Evolutionary conservation across 2,113 vertebrate species (phyloP), one percentile per base, ranked within the genome.

Genomic region (Eublepharis macularius): DNA sequence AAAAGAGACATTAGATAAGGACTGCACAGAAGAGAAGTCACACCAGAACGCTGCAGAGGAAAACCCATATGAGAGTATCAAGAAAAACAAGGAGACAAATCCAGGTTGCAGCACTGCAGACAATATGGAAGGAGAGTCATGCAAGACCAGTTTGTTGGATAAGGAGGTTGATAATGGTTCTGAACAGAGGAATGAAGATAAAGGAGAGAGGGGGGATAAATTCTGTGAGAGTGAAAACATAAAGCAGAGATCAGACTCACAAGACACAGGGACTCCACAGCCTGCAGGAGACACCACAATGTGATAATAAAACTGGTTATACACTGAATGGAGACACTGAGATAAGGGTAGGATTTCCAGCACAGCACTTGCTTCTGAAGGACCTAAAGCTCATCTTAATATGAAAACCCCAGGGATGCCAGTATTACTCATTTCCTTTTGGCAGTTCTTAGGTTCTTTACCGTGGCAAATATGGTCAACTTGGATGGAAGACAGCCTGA

Each of bases 341-440:
- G 94, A 95, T 96, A 92, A 92, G 95, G 17, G 1, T 1, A 74
- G 43, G 0, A 2, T 43, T 76, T 82, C 76, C 49, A 88, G 43
- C 9, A 0, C 43, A 73, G 12, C n/a, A 32, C 12, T 57, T 57
- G 21, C 83, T 90, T 66, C 79, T 81, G 45, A 90, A 89, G 83
- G 80, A 89, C 7, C 43, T 24, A 41, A 82, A 51, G 36, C 63
- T 57, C 17, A 60, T 49, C 85, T 80, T 34, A 77, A 87, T 81
- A 86, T 80, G 60, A 73, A 89, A 90, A 92, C 24, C 54, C 39
- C 79, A 83, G 51, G 7, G 77, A 39, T 86, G 77, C 57, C 39
- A 41, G 26, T 83, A 32, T 83, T 79, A 60, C 19, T 36, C 6
- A 17, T 80, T 74, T 72, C 36, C 36, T 65, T 63, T 34, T 80